Evolutionary conservation across 2,888 invertebrate genomes (phyloP), one percentile per base, ranked within the genome.

Genomic region (Agrypnus murinus): DNA sequence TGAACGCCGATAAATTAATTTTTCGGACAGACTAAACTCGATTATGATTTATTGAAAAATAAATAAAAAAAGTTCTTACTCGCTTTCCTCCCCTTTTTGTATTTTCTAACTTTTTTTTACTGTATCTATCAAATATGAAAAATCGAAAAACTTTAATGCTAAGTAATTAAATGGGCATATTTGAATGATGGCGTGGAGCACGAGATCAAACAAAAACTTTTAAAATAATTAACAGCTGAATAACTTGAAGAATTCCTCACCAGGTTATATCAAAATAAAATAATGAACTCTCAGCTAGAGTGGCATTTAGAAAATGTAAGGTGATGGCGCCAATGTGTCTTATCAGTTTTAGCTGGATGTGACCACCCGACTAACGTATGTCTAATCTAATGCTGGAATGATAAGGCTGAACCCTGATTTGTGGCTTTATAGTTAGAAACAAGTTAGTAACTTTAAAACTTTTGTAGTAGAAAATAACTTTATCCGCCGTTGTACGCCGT

Each of bases 1-100:
- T 62, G 63, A 72, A 65, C 71, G 65, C 69, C 64, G 68, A 70
- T 69, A 73, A 73, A 67, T 73, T 67, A 55, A 65, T 69, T 73
- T 25, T 67, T 72, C n/a, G 45, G 50, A 40, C 38, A 25, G 25
- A 25, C 46, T 31, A 50, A 12, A 14, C 45, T 36, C 45, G 58
- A 65, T 69, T 69, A 69, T 69, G 66, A 71, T 32, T 63, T 55
- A 65, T 65, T 57, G 60, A 12, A 45, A 40, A 68, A 62, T 55
- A 40, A 25, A 53, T 32, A 62, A 65, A n/a, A n/a, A n/a, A 25
- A 25, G 25, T 25, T 5, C 25, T n/a, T n/a, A 65, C 31, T 32
- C 19, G 12, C 34, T 63, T 63, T 63, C 50, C 36, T 25, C 5
- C 25, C 31, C 5, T 19, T 10, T 25, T 46, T 25, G 5, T 5